A percentile compares a stretch with the other conserved stretches of the same genome.
phyloP scores from a whole-genome alignment of 2,113 vertebrate species.

The Perca flavescens region DNA sequence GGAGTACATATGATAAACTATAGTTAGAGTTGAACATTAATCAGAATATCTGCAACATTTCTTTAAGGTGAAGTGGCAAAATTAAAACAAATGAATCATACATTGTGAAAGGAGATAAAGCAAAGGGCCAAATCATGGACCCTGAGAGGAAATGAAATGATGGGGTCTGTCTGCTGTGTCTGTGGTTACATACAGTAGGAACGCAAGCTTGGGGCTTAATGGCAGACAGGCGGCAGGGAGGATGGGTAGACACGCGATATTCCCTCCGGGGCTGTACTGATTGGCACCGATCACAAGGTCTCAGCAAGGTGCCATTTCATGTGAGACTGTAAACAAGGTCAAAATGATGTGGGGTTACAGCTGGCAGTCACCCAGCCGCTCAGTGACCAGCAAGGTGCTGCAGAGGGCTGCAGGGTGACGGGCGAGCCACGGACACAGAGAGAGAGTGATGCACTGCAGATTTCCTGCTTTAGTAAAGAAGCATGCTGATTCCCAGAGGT shows the following conservation, averaged over 20 bases:
- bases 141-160: background rate
- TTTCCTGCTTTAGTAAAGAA: background rate
- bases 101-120: background rate
- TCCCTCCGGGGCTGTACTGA: conserved; percentile 62
- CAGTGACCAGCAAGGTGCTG: conserved; percentile 53
- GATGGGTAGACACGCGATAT: conserved; percentile 61
- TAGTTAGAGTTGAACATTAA: background rate
- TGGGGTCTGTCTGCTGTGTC: background rate
- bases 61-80: background rate
- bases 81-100: background rate
- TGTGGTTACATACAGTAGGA: background rate
- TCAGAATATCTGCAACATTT: background rate
- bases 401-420: conserved; percentile 28
- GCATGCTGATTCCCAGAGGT: background rate
- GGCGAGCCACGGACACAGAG: background rate
- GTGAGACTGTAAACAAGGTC: conserved; percentile 80
- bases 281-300: conserved; percentile 75
- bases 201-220: conserved; percentile 22
- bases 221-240: conserved; percentile 53
- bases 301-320: conserved; percentile 71
- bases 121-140: background rate
- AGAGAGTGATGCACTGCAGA: background rate
- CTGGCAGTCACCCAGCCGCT: conserved; percentile 52
- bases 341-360: conserved; percentile 70
- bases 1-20: background rate